A percentile compares a stretch with the other conserved stretches of the same genome.
Evolutionary conservation across 2,888 invertebrate genomes (phyloP).

Genomic region (Ctenicera cuprea): DNA sequence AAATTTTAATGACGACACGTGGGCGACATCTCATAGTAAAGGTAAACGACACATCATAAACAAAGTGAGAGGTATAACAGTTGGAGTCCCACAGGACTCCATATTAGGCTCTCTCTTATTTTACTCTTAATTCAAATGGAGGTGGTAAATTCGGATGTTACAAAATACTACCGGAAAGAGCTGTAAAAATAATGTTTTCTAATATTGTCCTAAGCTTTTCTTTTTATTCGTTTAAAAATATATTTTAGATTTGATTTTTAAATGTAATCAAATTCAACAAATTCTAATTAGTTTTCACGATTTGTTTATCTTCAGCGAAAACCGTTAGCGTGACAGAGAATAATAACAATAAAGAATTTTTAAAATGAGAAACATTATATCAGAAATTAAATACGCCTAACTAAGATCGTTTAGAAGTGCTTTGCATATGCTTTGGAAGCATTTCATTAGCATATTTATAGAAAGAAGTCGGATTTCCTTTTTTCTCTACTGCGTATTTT

Average conservation of each 20-base stretch:
- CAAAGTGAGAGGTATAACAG: too few relatives aligned
- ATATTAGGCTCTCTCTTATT: too few relatives aligned
- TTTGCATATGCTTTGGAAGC: conserved; percentile 17
- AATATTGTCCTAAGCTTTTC: too few relatives aligned
- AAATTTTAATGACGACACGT: too few relatives aligned
- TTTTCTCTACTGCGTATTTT: neutral
- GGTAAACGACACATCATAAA: too few relatives aligned
- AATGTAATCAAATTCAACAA: conserved; percentile 18
- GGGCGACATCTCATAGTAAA: too few relatives aligned
- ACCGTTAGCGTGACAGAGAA: conserved; percentile 22
- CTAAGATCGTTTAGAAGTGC: conserved; percentile 18
- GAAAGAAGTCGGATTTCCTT: conserved; percentile 1
- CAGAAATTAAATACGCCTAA: conserved; percentile 14
- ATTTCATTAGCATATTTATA: conserved; percentile 22
- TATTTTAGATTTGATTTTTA: neutral
- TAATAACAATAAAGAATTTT: conserved; percentile 27
- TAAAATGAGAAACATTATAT: conserved; percentile 17
- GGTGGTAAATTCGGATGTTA: too few relatives aligned
- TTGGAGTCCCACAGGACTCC: too few relatives aligned
- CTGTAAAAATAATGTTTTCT: too few relatives aligned
- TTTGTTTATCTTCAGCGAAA: conserved; percentile 29
- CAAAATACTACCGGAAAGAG: too few relatives aligned
- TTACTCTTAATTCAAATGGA: too few relatives aligned
- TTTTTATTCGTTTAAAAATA: too few relatives aligned
- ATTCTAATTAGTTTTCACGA: conserved; percentile 31